These are phyloP conservation scores for Achroia grisella DNA, from an alignment of 1,140 invertebrate genomes.

Conservation along the genomic window DNA sequence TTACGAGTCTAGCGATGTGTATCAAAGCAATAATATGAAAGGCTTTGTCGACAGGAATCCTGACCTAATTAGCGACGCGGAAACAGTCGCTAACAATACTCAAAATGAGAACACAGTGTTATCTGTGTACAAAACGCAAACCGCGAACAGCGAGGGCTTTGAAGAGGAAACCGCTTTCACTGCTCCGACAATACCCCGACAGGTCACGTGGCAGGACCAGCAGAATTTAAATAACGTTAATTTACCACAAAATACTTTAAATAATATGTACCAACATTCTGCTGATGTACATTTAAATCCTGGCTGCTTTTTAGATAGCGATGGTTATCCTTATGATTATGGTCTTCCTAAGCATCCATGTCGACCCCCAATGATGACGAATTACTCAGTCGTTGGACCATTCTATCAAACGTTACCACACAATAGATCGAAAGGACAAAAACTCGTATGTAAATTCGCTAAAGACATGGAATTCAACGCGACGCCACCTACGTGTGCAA, in stretches of 20 bases:
- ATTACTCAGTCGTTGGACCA: slow-evolving; percentile 67
- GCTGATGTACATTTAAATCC: slow-evolving; percentile 81
- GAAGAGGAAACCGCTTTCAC: slow-evolving; percentile 66
- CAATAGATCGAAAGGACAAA: slow-evolving; percentile 77
- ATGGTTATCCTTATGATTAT: slow-evolving; percentile 86
- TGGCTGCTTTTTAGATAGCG: slow-evolving; percentile 80
- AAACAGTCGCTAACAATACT: slow-evolving; percentile 78
- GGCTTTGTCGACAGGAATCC: slow-evolving; percentile 81
- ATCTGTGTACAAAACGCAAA: slow-evolving; percentile 60
- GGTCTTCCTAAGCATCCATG: slow-evolving; percentile 80
- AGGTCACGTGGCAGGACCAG: slow-evolving; percentile 70
- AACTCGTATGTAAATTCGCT: slow-evolving; percentile 75
- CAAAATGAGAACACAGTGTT: slow-evolving; percentile 71
- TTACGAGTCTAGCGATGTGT: slow-evolving; percentile 55
- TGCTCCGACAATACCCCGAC: slow-evolving; percentile 52
- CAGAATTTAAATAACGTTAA: slow-evolving; percentile 61
- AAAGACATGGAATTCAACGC: slow-evolving; percentile 65
- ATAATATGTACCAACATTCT: slow-evolving; percentile 74
- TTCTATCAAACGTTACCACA: slow-evolving; percentile 83
- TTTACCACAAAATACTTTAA: slow-evolving; percentile 60
- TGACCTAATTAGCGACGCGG: slow-evolving; percentile 84
- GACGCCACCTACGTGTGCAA: slow-evolving; percentile 41
- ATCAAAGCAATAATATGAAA: slow-evolving; percentile 69
- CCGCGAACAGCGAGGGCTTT: slow-evolving; percentile 44
- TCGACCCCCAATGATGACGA: slow-evolving; percentile 70